Percentiles rank a stretch among this genome's conserved stretches.
These are phyloP conservation scores for Phalacrocorax pelagicus DNA, from an alignment of 2,113 vertebrate genomes.

Conservation along the genomic window DNA sequence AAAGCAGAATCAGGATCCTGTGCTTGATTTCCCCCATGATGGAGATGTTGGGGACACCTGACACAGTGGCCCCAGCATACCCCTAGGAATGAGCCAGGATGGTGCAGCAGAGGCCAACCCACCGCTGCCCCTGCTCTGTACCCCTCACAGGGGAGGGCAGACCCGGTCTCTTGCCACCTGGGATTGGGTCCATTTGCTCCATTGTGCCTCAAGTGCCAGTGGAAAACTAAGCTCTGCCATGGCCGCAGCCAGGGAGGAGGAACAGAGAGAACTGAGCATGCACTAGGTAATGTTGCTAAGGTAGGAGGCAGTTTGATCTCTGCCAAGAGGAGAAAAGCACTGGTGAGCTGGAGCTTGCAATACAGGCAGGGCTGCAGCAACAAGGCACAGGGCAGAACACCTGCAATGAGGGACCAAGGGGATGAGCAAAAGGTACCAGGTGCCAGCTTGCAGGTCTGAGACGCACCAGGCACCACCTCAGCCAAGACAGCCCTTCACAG, in stretches of 20 bases:
- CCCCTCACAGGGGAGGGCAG: background rate
- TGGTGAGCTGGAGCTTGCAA: background rate
- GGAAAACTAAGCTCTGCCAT: accelerated
- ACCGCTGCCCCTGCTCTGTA: background rate
- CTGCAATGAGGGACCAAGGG: background rate
- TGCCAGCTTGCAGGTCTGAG: background rate
- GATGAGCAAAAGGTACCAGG: background rate
- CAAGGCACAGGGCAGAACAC: background rate
- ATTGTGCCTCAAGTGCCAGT: background rate
- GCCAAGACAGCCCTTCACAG: background rate
- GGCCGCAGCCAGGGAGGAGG: background rate
- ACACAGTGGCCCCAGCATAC: background rate
- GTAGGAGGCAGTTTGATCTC: background rate
- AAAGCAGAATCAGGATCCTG: background rate
- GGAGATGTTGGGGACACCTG: background rate
- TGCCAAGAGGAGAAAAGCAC: background rate
- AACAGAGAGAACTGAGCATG: background rate
- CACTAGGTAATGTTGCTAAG: accelerated
- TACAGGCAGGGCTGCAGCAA: background rate
- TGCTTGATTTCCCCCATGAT: background rate
- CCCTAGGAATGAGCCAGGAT: accelerated
- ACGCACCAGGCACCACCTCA: background rate
- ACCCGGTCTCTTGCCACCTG: background rate
- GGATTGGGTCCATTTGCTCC: background rate
- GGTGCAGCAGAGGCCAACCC: background rate